Percentiles rank a stretch among this genome's conserved stretches.
Conservation (phyloP, 23 tunicate genomes). For the Phallusia fumigata region DNA sequence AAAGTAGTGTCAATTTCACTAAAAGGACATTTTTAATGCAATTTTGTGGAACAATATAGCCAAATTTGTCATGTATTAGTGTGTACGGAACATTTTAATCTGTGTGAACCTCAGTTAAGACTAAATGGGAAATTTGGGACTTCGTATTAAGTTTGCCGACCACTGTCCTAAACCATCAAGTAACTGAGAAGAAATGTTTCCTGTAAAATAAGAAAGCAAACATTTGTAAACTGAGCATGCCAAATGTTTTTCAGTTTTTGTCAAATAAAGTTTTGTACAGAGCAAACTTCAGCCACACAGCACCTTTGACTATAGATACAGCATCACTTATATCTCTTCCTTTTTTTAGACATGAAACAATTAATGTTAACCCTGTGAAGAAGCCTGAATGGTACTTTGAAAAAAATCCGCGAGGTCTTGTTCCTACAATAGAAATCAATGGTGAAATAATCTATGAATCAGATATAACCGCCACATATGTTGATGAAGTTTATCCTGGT, state of each 20-base stretch:
- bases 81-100: no score
- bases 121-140: no score
- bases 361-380: slow-evolving; percentile 62
- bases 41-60: no score
- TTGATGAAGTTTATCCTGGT: slow-evolving; percentile 63
- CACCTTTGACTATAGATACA: not conserved
- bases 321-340: not conserved
- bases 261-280: not conserved
- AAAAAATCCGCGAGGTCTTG: slow-evolving; percentile 74
- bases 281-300: no score
- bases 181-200: no score
- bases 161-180: no score
- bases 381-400: slow-evolving; percentile 82
- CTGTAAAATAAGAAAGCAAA: no score
- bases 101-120: no score
- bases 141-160: no score
- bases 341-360: slow-evolving; percentile 63
- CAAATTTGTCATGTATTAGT: no score
- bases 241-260: not conserved
- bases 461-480: slow-evolving; percentile 51
- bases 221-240: not conserved
- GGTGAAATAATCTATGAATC: slow-evolving; percentile 71
- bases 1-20: no score
- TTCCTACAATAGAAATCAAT: slow-evolving; percentile 66
- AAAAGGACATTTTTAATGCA: no score